phyloP scores from a whole-genome alignment of 2,888 invertebrate genomes.

The Orchestes rusci region DNA sequence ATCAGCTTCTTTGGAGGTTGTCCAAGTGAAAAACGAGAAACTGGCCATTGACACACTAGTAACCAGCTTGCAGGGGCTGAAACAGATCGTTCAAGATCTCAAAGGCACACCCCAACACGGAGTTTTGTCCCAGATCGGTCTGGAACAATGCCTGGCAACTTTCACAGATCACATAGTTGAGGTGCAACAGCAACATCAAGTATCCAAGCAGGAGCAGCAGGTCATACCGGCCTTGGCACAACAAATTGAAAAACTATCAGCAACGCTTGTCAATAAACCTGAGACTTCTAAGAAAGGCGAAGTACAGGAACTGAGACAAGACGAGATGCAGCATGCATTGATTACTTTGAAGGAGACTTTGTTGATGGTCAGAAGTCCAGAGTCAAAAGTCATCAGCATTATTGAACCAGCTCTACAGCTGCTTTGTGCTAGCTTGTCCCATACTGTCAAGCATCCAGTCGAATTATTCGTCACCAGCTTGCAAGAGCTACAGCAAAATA shows the following conservation, averaged over 20 bases:
- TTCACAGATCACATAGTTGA: background rate
- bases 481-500: background rate
- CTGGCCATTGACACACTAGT: no score
- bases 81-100: conserved; percentile 9
- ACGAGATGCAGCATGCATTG: conserved; percentile 9
- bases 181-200: background rate
- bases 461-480: background rate
- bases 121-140: background rate
- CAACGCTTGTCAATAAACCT: background rate
- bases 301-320: conserved; percentile 9
- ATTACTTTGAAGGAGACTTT: conserved; percentile 7
- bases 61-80: background rate
- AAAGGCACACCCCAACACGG: conserved; percentile 7
- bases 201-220: background rate
- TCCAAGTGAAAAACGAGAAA: no score
- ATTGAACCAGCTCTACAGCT: background rate
- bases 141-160: background rate
- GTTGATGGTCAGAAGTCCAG: conserved; percentile 1
- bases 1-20: no score
- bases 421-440: background rate
- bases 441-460: background rate
- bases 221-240: background rate
- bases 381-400: background rate
- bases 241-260: background rate
- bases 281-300: background rate